Conservation (phyloP, 2,888 invertebrate genomes). For the Girardia tigrina region DNA sequence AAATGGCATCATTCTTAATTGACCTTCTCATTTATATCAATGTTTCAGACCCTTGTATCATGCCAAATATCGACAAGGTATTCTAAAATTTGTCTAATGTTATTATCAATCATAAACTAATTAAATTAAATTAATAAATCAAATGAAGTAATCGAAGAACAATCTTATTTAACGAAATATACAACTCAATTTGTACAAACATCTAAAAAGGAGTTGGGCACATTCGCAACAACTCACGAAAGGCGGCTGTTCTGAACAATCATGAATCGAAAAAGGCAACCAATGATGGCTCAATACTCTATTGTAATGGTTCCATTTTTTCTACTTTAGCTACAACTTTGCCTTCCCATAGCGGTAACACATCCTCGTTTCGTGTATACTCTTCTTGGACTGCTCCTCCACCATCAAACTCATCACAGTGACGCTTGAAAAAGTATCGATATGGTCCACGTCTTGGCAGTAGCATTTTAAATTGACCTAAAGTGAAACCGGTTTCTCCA, state of each 20-base stretch:
- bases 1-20: too few relatives aligned
- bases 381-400: conserved; percentile 70
- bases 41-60: too few relatives aligned
- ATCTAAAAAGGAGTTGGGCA: conserved; percentile 1
- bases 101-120: too few relatives aligned
- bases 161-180: conserved; percentile 13
- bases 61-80: too few relatives aligned
- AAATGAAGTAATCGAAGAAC: background rate
- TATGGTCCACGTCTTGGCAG: conserved; percentile 81
- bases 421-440: conserved; percentile 89
- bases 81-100: too few relatives aligned
- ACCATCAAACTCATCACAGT: conserved; percentile 69
- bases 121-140: too few relatives aligned
- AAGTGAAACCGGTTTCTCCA: conserved; percentile 57
- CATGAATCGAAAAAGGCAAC: conserved; percentile 23
- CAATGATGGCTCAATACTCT: background rate
- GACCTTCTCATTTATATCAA: too few relatives aligned
- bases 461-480: conserved; percentile 79
- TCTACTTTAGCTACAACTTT: conserved; percentile 86
- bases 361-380: conserved; percentile 70
- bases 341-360: conserved; percentile 82
- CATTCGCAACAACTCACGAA: conserved; percentile 18
- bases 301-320: conserved; percentile 41
- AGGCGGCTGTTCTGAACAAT: conserved; percentile 7
- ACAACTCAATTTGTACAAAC: conserved; percentile 23